Base-by-base conservation (phyloP, 1,140 invertebrate species). In the Bradynema listronoti region DNA sequence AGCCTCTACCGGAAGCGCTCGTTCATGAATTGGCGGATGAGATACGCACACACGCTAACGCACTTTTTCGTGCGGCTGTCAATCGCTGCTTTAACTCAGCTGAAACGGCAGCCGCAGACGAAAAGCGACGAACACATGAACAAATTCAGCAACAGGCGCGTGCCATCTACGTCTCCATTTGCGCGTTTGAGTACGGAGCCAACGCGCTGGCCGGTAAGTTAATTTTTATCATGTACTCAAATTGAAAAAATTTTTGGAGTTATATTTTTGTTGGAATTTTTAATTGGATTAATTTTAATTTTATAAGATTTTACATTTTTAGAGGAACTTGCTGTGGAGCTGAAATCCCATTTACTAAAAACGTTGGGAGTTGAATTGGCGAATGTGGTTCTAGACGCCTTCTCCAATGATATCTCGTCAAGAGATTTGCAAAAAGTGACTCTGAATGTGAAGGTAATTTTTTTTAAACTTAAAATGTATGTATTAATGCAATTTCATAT, bases 301-400 rank as follows among this genome's bases (percentile, higher is more conserved):
- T n/a, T 42, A 19, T 2, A 19, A 39, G 14, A 1, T 47, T n/a
- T 24, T 49, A 33, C 22, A 11, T 9, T 19, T 68, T 55, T n/a
- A 65, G 65, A 71, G 22, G n/a, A 46, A 42, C 49, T 67, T 11
- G 36, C 39, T 53, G 52, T 19, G 5, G 65, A 67, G 36, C 33
- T 67, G 24, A 22, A 29, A 29, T 14, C 32, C 7, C 71, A 69
- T 58, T 36, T 67, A 19, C 33, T 56, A 22, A 42, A 50, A 1
- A 34, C 58, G n/a, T 43, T 64, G 7, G 55, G 58, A 39, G 34
- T 53, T 5, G 65, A 67, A 41, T 56, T 67, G 25, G 33, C 68
- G 2, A 1, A 66, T 34, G 34, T 32, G 16, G 46, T 68, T 5
- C 49, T 67, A n/a, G n/a, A n/a, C 4, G 29, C 49, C 19, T 39